These are phyloP conservation scores for Mobula hypostoma DNA, from an alignment of 2,113 vertebrate species.

Conservation along the genomic window DNA sequence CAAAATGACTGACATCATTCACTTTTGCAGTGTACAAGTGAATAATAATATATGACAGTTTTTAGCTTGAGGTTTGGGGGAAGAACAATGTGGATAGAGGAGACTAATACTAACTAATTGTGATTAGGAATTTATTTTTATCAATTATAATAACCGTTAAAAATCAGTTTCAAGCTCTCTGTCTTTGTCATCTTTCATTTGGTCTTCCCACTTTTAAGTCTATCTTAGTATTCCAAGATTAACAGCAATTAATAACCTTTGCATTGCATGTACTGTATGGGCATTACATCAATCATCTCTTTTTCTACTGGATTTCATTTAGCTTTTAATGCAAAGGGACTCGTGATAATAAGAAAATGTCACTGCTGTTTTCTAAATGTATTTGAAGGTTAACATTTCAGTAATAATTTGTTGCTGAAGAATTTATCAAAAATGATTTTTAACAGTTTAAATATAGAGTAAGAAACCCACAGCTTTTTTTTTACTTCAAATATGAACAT, in stretches of 20 bases:
- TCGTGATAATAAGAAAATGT: neutral
- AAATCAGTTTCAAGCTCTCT: neutral
- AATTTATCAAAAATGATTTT: neutral
- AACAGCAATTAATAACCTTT: neutral
- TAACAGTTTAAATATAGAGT: neutral
- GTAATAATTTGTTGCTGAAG: neutral
- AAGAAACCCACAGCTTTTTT: too few species aligned
- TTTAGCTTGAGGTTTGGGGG: neutral
- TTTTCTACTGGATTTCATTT: neutral
- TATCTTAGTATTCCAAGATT: neutral
- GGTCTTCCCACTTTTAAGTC: neutral
- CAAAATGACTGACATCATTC: neutral
- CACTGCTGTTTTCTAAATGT: neutral
- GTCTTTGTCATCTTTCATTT: neutral
- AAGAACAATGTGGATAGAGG: neutral
- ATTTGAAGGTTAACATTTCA: slow-evolving; percentile 6
- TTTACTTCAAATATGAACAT: neutral
- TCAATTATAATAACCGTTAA: neutral
- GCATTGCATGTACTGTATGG: neutral
- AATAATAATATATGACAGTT: neutral
- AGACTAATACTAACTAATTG: neutral
- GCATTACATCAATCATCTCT: neutral
- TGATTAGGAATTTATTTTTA: neutral
- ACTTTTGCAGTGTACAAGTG: neutral
- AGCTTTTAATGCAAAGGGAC: neutral